Evolutionary conservation across 1,140 invertebrate species (phyloP).

Genomic region (Cydia splendana): DNA sequence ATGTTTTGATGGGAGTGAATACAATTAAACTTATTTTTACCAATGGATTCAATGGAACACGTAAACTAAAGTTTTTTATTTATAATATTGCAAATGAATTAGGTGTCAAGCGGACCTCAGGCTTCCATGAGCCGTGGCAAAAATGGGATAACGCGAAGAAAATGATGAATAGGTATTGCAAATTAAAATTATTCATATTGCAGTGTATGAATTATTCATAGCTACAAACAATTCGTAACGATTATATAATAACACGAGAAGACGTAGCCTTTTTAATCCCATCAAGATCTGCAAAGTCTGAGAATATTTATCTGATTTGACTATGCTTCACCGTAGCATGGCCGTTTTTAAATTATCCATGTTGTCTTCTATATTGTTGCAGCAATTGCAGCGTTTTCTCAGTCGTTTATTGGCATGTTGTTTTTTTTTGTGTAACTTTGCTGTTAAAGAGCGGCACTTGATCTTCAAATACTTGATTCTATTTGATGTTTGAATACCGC

Average conservation of each 20-base stretch:
- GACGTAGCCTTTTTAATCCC: neutral
- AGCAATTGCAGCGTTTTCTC: neutral
- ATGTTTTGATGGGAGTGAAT: slow-evolving; percentile 4
- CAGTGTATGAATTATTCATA: too few relatives aligned
- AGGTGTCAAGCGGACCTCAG: too few relatives aligned
- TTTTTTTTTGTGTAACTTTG: neutral
- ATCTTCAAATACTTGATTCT: neutral
- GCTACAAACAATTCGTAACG: too few relatives aligned
- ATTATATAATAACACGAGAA: too few relatives aligned
- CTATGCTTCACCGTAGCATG: slow-evolving; percentile 18
- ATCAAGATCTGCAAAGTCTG: neutral
- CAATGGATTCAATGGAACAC: too few relatives aligned
- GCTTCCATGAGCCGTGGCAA: too few relatives aligned
- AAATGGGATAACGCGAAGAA: too few relatives aligned
- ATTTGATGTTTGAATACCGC: neutral
- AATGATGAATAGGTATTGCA: neutral
- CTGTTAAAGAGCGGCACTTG: neutral
- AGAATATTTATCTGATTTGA: neutral
- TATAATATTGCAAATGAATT: too few relatives aligned
- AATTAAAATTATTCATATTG: neutral
- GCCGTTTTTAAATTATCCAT: slow-evolving; percentile 1
- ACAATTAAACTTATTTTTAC: neutral
- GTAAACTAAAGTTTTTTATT: too few relatives aligned
- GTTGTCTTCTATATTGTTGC: slow-evolving; percentile 9
- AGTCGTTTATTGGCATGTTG: slow-evolving; percentile 11